These are phyloP conservation scores for Seira sanloemensis DNA, from an alignment of 2,888 invertebrate genomes.

Conservation along the genomic window DNA sequence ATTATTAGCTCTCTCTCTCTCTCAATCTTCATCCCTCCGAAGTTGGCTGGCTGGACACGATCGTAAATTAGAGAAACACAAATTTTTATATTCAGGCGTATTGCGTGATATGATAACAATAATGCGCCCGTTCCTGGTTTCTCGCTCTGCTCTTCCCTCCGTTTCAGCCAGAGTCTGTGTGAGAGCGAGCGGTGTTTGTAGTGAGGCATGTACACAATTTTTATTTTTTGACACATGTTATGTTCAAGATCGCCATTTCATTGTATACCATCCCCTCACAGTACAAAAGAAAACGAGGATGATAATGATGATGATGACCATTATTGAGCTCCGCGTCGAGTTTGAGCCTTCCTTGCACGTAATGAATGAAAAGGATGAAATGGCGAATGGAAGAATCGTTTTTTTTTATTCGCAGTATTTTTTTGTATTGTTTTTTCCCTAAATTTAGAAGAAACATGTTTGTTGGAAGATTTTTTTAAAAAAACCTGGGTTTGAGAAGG, in stretches of 20 bases:
- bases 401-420: too few relatives aligned
- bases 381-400: too few relatives aligned
- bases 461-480: neutral
- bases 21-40: neutral
- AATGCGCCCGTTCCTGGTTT: neutral
- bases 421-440: neutral
- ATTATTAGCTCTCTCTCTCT: too few relatives aligned
- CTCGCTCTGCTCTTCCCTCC: neutral
- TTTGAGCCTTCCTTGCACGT: neutral
- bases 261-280: neutral
- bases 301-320: neutral
- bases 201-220: neutral
- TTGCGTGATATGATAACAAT: conserved; percentile 42
- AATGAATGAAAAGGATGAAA: neutral
- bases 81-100: conserved; percentile 1
- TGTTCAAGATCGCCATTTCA: neutral
- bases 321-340: neutral
- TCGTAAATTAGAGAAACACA: neutral
- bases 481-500: neutral
- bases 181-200: neutral
- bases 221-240: conserved; percentile 33
- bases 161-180: neutral
- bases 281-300: neutral
- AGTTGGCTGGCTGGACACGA: neutral
- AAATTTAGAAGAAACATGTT: neutral